Conservation (phyloP, 2,797 vertebrate genomes). For the Amblyraja radiata region DNA sequence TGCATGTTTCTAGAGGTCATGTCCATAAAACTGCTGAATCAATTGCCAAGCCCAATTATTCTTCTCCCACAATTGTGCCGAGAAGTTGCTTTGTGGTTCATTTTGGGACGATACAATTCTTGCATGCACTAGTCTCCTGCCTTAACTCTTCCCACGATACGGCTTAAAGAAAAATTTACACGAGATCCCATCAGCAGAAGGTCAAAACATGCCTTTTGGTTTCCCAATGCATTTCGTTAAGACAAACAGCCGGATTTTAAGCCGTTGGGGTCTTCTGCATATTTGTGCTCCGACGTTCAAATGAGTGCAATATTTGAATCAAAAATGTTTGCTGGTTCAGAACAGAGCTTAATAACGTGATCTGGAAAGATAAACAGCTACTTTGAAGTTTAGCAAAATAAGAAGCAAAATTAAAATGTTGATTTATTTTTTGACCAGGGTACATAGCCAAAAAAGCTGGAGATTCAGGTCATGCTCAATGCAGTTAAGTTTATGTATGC, state of each 20-base stretch:
- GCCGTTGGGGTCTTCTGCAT: not conserved
- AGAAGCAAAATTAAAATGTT: not conserved
- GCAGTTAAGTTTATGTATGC: not conserved
- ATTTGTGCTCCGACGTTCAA: not conserved
- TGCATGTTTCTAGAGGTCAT: not conserved
- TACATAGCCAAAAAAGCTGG: slow-evolving; percentile 9
- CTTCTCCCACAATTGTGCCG: not conserved
- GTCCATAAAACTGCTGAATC: not conserved
- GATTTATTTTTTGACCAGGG: not conserved
- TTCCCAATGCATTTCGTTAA: not conserved
- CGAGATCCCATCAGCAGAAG: not conserved
- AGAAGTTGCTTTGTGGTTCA: not conserved
- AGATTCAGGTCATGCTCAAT: not conserved
- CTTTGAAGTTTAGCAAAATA: not conserved
- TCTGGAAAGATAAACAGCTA: not conserved
- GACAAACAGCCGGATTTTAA: not conserved
- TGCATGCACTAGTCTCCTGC: not conserved
- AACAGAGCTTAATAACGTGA: not conserved
- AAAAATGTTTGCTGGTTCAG: not conserved
- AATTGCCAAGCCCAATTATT: slow-evolving; percentile 14
- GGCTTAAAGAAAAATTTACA: not conserved
- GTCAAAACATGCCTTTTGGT: not conserved
- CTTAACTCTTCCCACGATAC: not conserved
- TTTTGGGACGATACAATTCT: not conserved
- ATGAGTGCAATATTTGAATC: not conserved